phyloP scores from a whole-genome alignment of 2,797 vertebrate genomes.

The Megaceryle alcyon region DNA sequence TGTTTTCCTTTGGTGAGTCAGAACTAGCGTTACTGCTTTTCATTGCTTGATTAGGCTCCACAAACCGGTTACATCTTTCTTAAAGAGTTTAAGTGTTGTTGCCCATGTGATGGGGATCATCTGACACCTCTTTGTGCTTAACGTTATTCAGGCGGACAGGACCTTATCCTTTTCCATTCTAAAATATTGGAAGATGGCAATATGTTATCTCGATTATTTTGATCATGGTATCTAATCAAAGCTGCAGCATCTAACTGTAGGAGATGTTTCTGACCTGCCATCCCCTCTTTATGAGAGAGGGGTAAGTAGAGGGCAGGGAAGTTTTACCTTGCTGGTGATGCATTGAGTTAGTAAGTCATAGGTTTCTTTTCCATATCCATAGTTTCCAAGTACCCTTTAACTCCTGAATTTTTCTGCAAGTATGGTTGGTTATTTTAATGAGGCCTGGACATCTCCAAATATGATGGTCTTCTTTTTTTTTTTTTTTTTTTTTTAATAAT shows the following conservation, averaged over 20 bases:
- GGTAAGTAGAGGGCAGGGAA: not conserved
- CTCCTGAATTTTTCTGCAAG: not conserved
- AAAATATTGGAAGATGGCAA: not conserved
- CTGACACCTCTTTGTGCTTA: not conserved
- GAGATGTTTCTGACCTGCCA: not conserved
- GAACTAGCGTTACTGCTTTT: not conserved
- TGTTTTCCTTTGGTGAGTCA: slow-evolving; percentile 28
- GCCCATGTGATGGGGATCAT: not conserved
- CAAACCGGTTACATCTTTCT: not conserved
- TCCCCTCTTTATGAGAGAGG: not conserved
- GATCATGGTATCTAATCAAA: not conserved
- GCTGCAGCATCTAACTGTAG: not conserved
- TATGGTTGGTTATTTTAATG: not conserved
- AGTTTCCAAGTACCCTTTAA: not conserved
- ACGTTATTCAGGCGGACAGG: not conserved
- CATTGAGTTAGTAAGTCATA: not conserved
- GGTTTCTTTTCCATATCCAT: not conserved
- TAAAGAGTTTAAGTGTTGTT: not conserved
- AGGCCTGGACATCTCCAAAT: not conserved
- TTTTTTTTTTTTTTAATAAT: not conserved
- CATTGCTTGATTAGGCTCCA: not conserved
- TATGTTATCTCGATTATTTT: not conserved
- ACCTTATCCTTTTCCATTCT: not conserved
- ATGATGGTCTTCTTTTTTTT: not conserved
- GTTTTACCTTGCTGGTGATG: not conserved